Base-by-base conservation (phyloP, 2,797 vertebrate species). In the Sebastes steindachneri region DNA sequence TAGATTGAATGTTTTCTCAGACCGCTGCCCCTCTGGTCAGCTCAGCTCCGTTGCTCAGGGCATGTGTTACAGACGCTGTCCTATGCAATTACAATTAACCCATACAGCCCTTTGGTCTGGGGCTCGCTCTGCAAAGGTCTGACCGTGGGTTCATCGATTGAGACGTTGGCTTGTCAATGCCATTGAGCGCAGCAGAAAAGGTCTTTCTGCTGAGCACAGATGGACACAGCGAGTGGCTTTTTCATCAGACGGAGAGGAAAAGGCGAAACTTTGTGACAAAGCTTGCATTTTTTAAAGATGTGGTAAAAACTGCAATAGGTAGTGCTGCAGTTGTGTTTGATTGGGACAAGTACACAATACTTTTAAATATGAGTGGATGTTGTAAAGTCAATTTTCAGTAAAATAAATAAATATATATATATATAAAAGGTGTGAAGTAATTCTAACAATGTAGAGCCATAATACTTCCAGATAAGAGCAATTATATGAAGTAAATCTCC, bases 61-160 rank as follows among this genome's bases (percentile, higher is more conserved):
- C 75, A 60, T 79, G 54, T 88, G 79, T 90, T 82, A 83, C 84
- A 89, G 79, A 89, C 17, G 31, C 86, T 93, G 91, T 94, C 91
- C 69, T 73, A n/a, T 85, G 84, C 83, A 89, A 87, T 94, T 90
- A 92, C 88, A 91, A 90, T 93, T 89, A 92, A 92, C 83, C 83
- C 89, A 76, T 48, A 9, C 83, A 88, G 74, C 79, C 84, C 66
- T 92, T 86, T 67, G 80, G 84, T 91, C 82, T 58, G 59, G 67
- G 77, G 45, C 85, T 86, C 2, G 26, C 79, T 77, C 77, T 79
- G 77, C 86, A 93, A 89, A 91, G 80, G 89, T 90, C 91, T 90
- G 79, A 75, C 83, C 17, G 31, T 41, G 45, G 70, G 41, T 80
- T 77, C 74, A 93, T 88, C 17, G 88, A 92, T 91, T 86, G 82